Percentiles rank a stretch among this genome's conserved stretches.
Conservation (phyloP, 2,797 vertebrate species). For the Enteromius unitaeniatus region DNA sequence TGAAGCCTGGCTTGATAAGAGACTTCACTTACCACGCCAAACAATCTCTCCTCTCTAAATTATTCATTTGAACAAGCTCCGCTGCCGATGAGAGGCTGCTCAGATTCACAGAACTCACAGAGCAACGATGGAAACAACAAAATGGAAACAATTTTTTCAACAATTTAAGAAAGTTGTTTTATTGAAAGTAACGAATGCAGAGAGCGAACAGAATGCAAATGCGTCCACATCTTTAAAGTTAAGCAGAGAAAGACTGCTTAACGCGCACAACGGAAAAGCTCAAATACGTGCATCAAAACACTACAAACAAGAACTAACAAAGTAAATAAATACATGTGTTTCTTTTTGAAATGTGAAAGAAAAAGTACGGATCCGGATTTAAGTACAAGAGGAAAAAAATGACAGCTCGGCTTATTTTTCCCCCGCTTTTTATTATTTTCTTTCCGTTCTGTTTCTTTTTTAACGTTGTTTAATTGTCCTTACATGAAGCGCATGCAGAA, state of each 20-base stretch:
- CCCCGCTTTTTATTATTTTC: neutral
- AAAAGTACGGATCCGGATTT: neutral
- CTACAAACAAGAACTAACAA: neutral
- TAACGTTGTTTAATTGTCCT: neutral
- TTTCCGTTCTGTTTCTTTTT: too few species aligned
- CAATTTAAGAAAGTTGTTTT: constrained; percentile 5
- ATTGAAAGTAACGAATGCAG: neutral
- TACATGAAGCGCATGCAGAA: neutral
- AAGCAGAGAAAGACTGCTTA: neutral
- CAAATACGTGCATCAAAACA: neutral
- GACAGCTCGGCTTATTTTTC: neutral
- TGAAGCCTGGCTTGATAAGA: constrained; percentile 79
- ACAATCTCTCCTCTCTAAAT: constrained; percentile 77
- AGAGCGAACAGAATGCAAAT: neutral
- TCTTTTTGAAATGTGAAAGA: neutral
- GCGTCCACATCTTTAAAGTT: neutral
- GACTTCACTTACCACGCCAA: constrained; percentile 77
- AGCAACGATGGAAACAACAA: neutral
- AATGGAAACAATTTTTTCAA: neutral
- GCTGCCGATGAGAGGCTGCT: constrained; percentile 67
- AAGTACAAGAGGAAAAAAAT: neutral
- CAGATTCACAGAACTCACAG: constrained; percentile 36
- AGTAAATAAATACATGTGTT: neutral
- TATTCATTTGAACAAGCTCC: constrained; percentile 79
- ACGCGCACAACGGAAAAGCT: neutral